Conservation (phyloP, 2,797 vertebrate species). For the Peromyscus nudipes region DNA sequence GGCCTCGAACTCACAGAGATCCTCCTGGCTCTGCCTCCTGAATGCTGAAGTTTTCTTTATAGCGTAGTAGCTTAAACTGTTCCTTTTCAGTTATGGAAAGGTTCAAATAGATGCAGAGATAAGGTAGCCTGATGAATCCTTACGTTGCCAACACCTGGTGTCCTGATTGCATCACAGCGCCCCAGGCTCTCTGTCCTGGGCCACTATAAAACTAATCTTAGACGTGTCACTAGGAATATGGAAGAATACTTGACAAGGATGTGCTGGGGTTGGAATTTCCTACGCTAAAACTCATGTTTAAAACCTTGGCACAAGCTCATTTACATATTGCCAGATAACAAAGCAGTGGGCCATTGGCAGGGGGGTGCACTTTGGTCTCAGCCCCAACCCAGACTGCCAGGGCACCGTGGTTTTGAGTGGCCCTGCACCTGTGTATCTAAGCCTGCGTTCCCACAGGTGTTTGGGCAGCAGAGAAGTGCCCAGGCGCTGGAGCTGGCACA, state of each 20-base stretch:
- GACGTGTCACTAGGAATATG: not conserved
- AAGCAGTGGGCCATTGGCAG: not conserved
- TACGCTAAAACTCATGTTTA: not conserved
- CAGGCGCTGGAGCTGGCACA: conserved; percentile 87
- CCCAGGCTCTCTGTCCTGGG: too few relatives aligned
- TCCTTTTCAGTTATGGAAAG: not conserved
- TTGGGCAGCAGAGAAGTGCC: conserved; percentile 83
- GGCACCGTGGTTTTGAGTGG: not conserved
- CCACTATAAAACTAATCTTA: conserved; percentile 13
- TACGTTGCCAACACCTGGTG: not conserved
- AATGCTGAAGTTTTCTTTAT: not conserved
- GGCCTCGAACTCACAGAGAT: too few relatives aligned
- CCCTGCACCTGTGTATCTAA: not conserved
- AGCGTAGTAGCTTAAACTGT: not conserved
- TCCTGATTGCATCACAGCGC: not conserved
- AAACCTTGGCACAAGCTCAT: conserved; percentile 30
- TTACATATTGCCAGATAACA: not conserved
- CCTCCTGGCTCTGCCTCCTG: too few relatives aligned
- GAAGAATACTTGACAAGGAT: not conserved
- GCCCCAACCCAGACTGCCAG: too few relatives aligned
- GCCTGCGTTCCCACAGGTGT: conserved; percentile 71
- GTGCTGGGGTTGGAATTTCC: not conserved
- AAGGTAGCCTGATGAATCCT: not conserved
- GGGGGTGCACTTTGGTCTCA: too few relatives aligned
- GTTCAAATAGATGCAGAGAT: not conserved